These are phyloP conservation scores for Scelioninae gen. 2 DNA, from an alignment of 2,888 invertebrate genomes.

Conservation along the genomic window DNA sequence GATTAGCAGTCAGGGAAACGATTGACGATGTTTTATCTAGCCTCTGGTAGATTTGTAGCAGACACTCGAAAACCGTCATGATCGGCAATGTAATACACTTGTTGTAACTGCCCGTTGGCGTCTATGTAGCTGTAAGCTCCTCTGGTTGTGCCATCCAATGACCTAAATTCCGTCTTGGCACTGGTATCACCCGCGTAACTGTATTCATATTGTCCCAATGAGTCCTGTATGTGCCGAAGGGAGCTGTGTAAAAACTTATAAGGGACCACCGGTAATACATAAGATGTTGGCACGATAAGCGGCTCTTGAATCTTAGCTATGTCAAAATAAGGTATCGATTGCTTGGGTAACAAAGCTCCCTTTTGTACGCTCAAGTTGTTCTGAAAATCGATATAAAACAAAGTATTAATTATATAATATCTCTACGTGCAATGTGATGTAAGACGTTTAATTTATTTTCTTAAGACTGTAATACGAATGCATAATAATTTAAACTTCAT, in stretches of 20 bases:
- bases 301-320: conserved; percentile 34
- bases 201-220: conserved; percentile 78
- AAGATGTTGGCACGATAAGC: conserved; percentile 57
- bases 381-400: conserved; percentile 3
- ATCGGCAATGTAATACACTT: conserved; percentile 81
- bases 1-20: not conserved
- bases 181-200: conserved; percentile 81
- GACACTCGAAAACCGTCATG: conserved; percentile 81
- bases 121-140: conserved; percentile 84
- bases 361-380: not conserved
- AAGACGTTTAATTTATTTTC: too few species aligned
- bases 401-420: not conserved
- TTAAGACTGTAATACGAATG: too few species aligned
- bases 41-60: conserved; percentile 80
- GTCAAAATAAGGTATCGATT: conserved; percentile 25
- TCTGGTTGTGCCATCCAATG: conserved; percentile 79
- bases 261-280: conserved; percentile 66
- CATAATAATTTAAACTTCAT: too few species aligned
- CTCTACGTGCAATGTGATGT: too few species aligned
- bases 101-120: conserved; percentile 80
- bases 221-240: conserved; percentile 77
- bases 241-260: conserved; percentile 70
- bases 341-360: not conserved
- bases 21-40: conserved; percentile 56
- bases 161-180: conserved; percentile 80